A percentile compares a stretch with the other conserved stretches of the same genome.
phyloP scores from a whole-genome alignment of 2,888 invertebrate genomes.

The Stictocephala bisonia region DNA sequence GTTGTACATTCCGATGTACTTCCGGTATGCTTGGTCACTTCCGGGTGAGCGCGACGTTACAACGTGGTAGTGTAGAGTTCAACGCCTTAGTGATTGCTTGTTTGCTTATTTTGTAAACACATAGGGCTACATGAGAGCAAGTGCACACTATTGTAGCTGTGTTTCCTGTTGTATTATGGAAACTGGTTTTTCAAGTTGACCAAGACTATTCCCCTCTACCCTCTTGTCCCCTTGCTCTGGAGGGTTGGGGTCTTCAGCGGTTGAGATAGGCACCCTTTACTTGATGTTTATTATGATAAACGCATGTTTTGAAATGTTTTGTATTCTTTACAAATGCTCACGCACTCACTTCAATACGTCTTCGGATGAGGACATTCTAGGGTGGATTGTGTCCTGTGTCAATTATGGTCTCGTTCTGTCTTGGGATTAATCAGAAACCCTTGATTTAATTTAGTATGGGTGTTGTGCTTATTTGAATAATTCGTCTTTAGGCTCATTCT shows the following conservation, averaged over 20 bases:
- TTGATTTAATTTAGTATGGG: no score
- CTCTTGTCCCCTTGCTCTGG: conserved; percentile 1
- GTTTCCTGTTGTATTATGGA: conserved; percentile 32
- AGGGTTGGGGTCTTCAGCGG: conserved; percentile 30
- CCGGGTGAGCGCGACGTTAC: conserved; percentile 34
- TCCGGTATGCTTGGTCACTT: conserved; percentile 39
- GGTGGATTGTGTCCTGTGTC: no score
- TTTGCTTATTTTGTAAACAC: conserved; percentile 39
- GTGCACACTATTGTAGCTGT: conserved; percentile 34
- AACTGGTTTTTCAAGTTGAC: conserved; percentile 9
- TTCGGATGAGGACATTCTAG: no score
- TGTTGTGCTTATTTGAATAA: no score
- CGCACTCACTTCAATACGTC: conserved; percentile 6
- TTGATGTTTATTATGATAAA: conserved; percentile 41
- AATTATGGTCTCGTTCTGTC: no score
- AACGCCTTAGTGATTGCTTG: conserved; percentile 27
- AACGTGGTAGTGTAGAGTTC: conserved; percentile 39
- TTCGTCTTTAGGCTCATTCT: no score
- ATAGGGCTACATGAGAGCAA: conserved; percentile 34
- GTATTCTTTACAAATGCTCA: conserved; percentile 39
- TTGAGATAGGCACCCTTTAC: conserved; percentile 39
- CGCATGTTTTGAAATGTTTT: conserved; percentile 41
- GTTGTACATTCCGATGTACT: background rate
- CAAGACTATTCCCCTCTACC: background rate
- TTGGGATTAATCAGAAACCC: no score